Evolutionary conservation across 2,888 invertebrate species (phyloP).

Genomic region (Galerucella nymphaeae): DNA sequence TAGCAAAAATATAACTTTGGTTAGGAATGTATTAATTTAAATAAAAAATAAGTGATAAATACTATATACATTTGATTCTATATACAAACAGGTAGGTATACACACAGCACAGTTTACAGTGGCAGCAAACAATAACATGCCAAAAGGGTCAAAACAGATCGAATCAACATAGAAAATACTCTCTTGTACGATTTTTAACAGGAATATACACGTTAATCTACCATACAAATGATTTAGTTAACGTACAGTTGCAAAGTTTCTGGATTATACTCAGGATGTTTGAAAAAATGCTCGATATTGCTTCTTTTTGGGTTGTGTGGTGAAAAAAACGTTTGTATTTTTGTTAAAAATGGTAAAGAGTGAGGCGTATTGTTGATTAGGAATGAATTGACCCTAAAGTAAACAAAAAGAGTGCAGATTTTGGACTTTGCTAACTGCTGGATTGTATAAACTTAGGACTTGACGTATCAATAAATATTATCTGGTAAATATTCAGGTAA

Average conservation of each 20-base stretch:
- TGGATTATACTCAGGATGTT: no score
- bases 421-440: constrained; percentile 65
- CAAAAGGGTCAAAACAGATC: constrained; percentile 26
- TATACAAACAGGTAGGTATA: constrained; percentile 45
- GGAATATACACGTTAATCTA: not conserved
- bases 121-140: constrained; percentile 57
- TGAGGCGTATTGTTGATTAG: not conserved
- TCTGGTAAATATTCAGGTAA: constrained; percentile 62
- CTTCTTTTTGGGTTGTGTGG: not conserved
- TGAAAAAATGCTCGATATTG: no score
- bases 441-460: constrained; percentile 62
- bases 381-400: constrained; percentile 44
- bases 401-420: constrained; percentile 62
- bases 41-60: constrained; percentile 56
- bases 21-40: constrained; percentile 56
- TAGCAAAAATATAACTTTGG: constrained; percentile 64
- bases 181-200: not conserved
- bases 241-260: no score
- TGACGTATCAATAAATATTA: constrained; percentile 61
- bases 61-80: constrained; percentile 54
- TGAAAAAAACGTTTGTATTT: not conserved
- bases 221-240: no score
- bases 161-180: not conserved
- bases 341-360: not conserved
- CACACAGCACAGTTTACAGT: constrained; percentile 63